Base-by-base conservation (phyloP, 1,140 invertebrate species). In the Chionoecetes opilio region DNA sequence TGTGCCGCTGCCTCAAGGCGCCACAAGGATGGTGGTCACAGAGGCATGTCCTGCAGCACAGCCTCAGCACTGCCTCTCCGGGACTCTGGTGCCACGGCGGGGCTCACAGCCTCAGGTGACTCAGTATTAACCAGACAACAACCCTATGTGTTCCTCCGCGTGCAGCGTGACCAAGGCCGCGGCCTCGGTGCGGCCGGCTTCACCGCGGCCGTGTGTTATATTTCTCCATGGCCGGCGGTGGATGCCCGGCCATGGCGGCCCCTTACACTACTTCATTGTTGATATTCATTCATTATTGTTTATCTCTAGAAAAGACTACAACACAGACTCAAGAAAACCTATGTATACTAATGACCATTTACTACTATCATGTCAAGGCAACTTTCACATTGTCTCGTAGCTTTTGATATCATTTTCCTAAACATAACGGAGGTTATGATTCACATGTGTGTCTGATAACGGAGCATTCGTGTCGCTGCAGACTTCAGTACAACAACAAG, bases 321-420 rank as follows among this genome's bases (percentile, higher is more conserved):
- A 75, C n/a, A 26, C n/a, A n/a, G n/a, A 75, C 63, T 75, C 63
- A n/a, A 75, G 21, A 75, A 26, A 75, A 21, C 11, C n/a, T 75
- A n/a, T n/a, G 63, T 75, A 75, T 75, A 75, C 63, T 75, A 75
- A 75, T 46, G 5, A 46, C 41, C 5, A 46, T 14, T 46, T 8
- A 46, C 14, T 8, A 14, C 63, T n/a, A 75, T 75, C 6, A 75
- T 8, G 21, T 21, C 63, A 75, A 21, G 63, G 21, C 11, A 75
- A 75, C 63, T 75, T 75, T 75, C 63, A 75, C 63, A 75, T 75
- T 26, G 63, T 75, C 63, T 75, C 63, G 63, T 75, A 75, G 63
- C 63, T 75, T 75, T 75, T 75, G 63, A 75, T 75, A 75, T 75
- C 63, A 75, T 75, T 75, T 75, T 75, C 63, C 63, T 75, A 75